Base-by-base conservation (phyloP, 2,797 vertebrate species). In the Lindbergichthys nudifrons region DNA sequence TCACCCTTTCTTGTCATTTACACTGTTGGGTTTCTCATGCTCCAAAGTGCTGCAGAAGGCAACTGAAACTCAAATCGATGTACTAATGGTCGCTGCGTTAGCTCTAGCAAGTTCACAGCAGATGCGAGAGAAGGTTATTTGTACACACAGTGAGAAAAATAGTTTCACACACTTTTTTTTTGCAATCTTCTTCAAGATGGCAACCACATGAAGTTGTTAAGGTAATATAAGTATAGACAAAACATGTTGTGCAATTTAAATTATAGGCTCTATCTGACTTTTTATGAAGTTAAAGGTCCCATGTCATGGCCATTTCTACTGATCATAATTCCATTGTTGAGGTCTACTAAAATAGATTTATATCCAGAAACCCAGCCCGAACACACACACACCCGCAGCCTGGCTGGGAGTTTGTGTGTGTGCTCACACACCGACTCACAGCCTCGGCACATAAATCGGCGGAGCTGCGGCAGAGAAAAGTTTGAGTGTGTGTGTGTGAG, bases 1-100 rank as follows among this genome's bases (percentile, higher is more conserved):
- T 94, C 94, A 93, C 95, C 93, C 86, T 96, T 94, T 90, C 80
- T 77, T 84, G 86, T 81, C 73, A 61, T 82, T 89, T 83, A 43
- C 70, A 54, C 73, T 84, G 69, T 70, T 70, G 15, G 76, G 82
- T 75, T 82, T 83, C 62, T 86, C n/a, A 48, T 41, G 51, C 76
- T 80, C 32, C 53, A 65, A 83, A 88, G 89, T 79, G 77, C 91
- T 69, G 86, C 85, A 90, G 86, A 88, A 90, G 89, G 86, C 88
- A 91, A 88, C 75, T 23, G 18, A 23, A 23, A 69, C 53, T 67
- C 1, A 64, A 52, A 67, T 53, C 32, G 2, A 16, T 43, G 1
- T 19, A 10, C 3, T 16, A 3, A 77, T 16, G 30, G 54, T 61
- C 71, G 15, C 5, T n/a, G 23, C 2, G 45, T 47, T 32, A 70